Evolutionary conservation across 1,140 invertebrate genomes (phyloP).

Genomic region (Parasteatoda tepidariorum): DNA sequence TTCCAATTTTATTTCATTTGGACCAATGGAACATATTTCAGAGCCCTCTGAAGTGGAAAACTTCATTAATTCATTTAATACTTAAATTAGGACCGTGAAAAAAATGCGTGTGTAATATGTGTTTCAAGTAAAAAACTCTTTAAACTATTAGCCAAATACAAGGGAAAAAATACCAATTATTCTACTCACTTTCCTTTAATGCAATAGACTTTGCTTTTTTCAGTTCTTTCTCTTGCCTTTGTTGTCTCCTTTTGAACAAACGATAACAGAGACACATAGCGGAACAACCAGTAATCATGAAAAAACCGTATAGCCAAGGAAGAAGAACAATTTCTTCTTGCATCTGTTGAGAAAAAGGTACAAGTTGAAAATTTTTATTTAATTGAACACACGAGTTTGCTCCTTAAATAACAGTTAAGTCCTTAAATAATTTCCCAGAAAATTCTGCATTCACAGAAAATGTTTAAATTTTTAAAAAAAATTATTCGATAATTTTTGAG

Average conservation of each 20-base stretch:
- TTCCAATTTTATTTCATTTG: too few species aligned
- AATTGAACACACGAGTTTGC: too few species aligned
- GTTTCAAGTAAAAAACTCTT: background rate
- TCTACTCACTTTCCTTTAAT: background rate
- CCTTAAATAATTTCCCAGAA: background rate
- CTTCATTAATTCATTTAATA: too few species aligned
- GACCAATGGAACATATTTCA: too few species aligned
- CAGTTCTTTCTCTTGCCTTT: too few species aligned
- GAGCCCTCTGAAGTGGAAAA: too few species aligned
- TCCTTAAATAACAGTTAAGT: too few species aligned
- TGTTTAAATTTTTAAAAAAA: background rate
- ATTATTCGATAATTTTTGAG: background rate
- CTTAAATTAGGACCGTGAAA: background rate
- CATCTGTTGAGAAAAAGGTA: conserved; percentile 39
- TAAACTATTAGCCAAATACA: background rate
- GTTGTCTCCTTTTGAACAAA: conserved; percentile 15
- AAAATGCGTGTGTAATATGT: background rate
- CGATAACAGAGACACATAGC: conserved; percentile 56
- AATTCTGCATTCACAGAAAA: background rate
- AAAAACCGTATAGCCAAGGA: conserved; percentile 63
- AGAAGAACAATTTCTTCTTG: conserved; percentile 62
- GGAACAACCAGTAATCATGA: conserved; percentile 61
- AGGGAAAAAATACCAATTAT: background rate
- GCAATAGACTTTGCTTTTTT: background rate
- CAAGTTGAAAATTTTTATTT: background rate